phyloP scores from a whole-genome alignment of 2,797 vertebrate species.

The Lagocephalus sceleratus region DNA sequence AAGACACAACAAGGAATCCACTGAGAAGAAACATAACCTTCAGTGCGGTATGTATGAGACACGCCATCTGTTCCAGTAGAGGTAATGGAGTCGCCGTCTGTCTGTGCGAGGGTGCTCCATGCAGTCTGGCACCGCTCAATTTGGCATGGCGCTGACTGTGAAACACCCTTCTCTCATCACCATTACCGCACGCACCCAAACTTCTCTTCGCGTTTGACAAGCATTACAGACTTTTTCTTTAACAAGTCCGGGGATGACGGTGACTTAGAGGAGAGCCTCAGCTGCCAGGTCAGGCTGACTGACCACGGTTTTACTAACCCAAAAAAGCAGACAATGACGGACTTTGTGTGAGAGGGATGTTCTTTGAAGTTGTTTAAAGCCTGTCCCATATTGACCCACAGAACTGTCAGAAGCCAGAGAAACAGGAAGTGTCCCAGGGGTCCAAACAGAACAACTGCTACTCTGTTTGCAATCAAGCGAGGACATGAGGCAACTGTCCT shows the following conservation, averaged over 20 bases:
- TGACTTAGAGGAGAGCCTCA: conserved; percentile 9
- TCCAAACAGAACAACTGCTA: conserved; percentile 43
- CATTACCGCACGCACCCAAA: conserved; percentile 28
- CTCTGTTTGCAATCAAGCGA: conserved; percentile 55
- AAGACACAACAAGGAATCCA: conserved; percentile 51
- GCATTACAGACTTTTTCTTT: conserved; percentile 4
- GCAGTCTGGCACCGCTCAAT: conserved; percentile 59
- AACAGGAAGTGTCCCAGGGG: conserved; percentile 35
- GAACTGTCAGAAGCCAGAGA: conserved; percentile 26
- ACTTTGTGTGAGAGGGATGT: background rate
- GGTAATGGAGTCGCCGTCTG: conserved; percentile 62
- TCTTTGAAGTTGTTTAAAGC: background rate
- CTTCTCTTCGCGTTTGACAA: conserved; percentile 21
- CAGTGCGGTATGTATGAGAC: conserved; percentile 51
- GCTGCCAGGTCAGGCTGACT: background rate
- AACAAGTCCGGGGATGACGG: conserved; percentile 11
- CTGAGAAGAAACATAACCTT: conserved; percentile 65
- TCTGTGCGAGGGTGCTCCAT: conserved; percentile 55
- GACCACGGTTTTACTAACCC: conserved; percentile 22
- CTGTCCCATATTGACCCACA: conserved; percentile 16
- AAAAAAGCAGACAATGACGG: conserved; percentile 29
- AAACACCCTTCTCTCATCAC: conserved; percentile 34
- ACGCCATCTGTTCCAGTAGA: conserved; percentile 69
- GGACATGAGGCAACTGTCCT: conserved; percentile 53
- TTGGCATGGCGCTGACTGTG: conserved; percentile 54